phyloP scores from a whole-genome alignment of 2,113 vertebrate species.

The Caracal caracal region DNA sequence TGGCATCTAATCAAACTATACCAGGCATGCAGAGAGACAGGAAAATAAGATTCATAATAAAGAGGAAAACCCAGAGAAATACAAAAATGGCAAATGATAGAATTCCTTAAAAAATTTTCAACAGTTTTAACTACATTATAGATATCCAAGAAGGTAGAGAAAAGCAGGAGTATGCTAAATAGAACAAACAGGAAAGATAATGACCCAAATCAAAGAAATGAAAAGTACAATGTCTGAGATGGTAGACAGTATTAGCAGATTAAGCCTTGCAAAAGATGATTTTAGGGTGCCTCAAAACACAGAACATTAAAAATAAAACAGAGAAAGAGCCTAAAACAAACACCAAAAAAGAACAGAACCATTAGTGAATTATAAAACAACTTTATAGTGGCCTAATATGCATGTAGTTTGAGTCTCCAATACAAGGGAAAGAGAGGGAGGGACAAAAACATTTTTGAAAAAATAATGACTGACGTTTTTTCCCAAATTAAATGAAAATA shows the following conservation, averaged over 20 bases:
- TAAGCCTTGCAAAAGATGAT: not conserved
- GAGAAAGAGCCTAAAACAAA: not conserved
- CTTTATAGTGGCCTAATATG: not conserved
- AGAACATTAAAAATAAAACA: not conserved
- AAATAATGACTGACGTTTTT: not conserved
- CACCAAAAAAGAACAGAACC: not conserved
- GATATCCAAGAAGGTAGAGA: not conserved
- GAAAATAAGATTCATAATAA: constrained; percentile 14
- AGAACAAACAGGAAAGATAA: not conserved
- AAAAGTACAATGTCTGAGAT: constrained; percentile 12
- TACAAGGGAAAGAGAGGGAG: not conserved
- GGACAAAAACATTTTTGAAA: not conserved
- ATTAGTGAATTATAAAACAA: not conserved
- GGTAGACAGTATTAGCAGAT: not conserved
- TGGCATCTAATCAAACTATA: constrained; percentile 3
- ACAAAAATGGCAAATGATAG: not conserved
- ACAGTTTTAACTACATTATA: not conserved
- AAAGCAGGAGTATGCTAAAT: not conserved
- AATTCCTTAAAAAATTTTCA: not conserved
- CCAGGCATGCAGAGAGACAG: not conserved
- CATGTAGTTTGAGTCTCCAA: not conserved
- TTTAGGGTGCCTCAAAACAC: not conserved
- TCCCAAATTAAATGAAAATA: constrained; percentile 20
- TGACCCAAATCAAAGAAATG: not conserved
- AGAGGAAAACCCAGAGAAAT: constrained; percentile 19